phyloP scores from a whole-genome alignment of 2,113 vertebrate genomes.

The Monarcha castaneiventris region DNA sequence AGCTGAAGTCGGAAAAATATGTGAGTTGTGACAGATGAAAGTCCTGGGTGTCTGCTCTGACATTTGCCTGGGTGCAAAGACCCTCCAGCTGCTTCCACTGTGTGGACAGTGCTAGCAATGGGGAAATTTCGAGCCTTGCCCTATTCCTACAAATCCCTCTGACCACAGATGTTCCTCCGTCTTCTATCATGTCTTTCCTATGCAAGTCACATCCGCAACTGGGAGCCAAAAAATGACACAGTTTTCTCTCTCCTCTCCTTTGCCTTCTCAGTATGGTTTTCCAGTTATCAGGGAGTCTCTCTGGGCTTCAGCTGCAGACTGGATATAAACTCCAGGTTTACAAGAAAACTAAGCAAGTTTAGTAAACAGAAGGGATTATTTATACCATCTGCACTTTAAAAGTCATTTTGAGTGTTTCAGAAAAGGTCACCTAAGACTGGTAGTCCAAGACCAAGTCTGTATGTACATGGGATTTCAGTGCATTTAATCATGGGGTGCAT shows the following conservation, averaged over 20 bases:
- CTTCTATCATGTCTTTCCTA: background rate
- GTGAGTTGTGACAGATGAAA: background rate
- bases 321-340: conserved; percentile 1
- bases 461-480: background rate
- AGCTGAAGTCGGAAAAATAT: background rate
- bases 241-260: background rate
- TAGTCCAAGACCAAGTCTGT: background rate
- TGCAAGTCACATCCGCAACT: fast-evolving
- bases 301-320: background rate
- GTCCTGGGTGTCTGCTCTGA: background rate
- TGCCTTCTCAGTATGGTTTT: background rate
- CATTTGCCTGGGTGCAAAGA: background rate
- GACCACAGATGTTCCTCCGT: background rate
- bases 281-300: background rate
- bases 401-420: background rate
- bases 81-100: background rate
- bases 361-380: conserved; percentile 46
- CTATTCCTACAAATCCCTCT: background rate
- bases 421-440: background rate
- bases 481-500: background rate
- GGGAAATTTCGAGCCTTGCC: background rate
- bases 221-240: fast-evolving
- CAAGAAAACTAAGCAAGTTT: conserved; percentile 24
- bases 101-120: background rate
- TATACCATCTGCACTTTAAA: conserved; percentile 18